A percentile compares a stretch with the other conserved stretches of the same genome.
These are phyloP conservation scores for Thinocorus orbignyianus DNA, from an alignment of 2,113 vertebrate species.

Conservation along the genomic window DNA sequence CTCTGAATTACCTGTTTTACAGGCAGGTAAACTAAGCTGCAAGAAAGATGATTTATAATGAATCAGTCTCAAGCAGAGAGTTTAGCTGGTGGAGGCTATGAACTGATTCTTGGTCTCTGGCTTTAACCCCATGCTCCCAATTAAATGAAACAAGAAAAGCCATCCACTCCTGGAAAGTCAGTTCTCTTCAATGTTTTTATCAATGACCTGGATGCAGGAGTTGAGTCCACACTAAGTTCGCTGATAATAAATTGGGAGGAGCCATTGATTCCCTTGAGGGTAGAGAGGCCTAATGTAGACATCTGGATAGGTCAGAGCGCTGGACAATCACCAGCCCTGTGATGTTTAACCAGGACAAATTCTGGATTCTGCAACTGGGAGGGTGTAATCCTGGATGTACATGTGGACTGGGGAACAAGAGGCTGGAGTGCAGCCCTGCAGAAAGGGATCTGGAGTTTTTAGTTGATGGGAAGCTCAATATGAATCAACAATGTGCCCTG, in stretches of 20 bases:
- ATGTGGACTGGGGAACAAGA: neutral
- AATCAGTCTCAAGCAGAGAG: slow-evolving; percentile 6
- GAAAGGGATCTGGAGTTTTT: neutral
- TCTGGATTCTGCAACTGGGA: neutral
- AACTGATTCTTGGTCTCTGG: neutral
- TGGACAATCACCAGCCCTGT: neutral
- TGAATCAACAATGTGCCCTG: neutral
- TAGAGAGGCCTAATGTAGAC: neutral
- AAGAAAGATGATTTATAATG: slow-evolving; percentile 7
- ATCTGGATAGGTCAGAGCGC: neutral
- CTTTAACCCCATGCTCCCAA: neutral
- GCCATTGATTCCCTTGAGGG: neutral
- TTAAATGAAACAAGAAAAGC: slow-evolving; percentile 11
- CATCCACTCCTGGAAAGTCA: neutral
- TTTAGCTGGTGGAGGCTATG: neutral
- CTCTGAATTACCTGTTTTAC: slow-evolving; percentile 4
- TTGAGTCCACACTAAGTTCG: neutral
- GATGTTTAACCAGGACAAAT: neutral
- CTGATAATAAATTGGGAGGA: neutral
- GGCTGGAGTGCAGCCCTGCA: neutral
- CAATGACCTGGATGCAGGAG: neutral
- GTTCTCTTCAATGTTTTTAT: slow-evolving; percentile 3
- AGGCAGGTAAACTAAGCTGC: neutral
- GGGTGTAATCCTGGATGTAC: neutral
- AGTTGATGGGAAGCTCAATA: neutral